Base-by-base conservation (phyloP, 2,113 vertebrate genomes). In the Plestiodon gilberti region DNA sequence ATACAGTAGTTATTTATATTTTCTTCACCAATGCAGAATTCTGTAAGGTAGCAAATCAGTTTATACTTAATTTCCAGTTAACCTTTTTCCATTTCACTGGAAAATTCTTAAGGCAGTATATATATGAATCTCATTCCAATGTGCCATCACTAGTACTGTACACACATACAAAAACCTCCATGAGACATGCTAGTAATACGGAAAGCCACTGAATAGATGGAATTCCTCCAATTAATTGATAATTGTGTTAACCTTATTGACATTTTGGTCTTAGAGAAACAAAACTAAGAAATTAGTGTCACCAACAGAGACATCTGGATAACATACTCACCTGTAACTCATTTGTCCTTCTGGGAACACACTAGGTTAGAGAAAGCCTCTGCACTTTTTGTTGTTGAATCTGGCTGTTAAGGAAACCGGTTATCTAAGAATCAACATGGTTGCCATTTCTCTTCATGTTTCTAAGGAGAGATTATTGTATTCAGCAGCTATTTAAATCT, bases 271-370 rank as follows among this genome's bases (percentile, higher is more conserved):
- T 64, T 52, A 84, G 28, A n/a, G 9, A 62, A 75, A 75, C 17
- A 75, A 20, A 14, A 94, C 89, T 92, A 94, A 89, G 81, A 93
- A 94, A 91, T 20, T 87, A 93, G 88, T 88, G 89, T 92, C 87
- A 78, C 80, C 6, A 22, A 82, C 33, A 74, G 23, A 81, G n/a
- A 38, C 5, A 52, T 94, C 90, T 93, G 86, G 88, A n/a, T 85
- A 93, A 89, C 85, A 92, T 91, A 15, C 59, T 90, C 81, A 93
- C 88, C 90, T 91, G 89, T 11, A 78, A 52, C 88, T 90, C 89
- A 92, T 92, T 90, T 59, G 90, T 92, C 94, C 92, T 85, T 93
- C 91, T 90, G 87, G 84, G 92, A 92, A 92, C 90, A 93, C 91
- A 93, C 2, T 3, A 85, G 93, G 87, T 73, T 93, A 89, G 92